These are phyloP conservation scores for Cricetomys ansorgei DNA, from an alignment of 2,113 vertebrate genomes.

Conservation along the genomic window DNA sequence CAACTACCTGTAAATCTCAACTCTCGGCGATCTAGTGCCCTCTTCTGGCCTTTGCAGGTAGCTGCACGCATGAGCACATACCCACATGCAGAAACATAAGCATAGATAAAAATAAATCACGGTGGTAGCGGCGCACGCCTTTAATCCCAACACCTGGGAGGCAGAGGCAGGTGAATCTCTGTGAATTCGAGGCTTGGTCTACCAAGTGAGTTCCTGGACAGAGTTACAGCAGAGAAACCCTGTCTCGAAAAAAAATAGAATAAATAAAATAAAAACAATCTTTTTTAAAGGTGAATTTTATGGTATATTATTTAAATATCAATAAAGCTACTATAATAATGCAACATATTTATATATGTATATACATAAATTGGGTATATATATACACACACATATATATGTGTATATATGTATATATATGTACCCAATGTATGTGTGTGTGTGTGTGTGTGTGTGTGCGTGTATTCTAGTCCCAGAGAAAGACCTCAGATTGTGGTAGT, in stretches of 20 bases:
- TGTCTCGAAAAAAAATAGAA: too few relatives aligned
- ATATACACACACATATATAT: too few relatives aligned
- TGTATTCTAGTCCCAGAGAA: background rate
- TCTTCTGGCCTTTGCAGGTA: background rate
- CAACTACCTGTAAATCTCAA: background rate
- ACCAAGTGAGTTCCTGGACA: too few relatives aligned
- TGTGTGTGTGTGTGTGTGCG: background rate
- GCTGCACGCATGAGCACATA: background rate
- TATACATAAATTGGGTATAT: too few relatives aligned
- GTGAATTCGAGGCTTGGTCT: too few relatives aligned
- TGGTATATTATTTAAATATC: background rate
- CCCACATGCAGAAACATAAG: background rate
- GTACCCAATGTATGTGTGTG: background rate
- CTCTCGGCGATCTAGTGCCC: background rate
- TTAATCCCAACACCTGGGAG: too few relatives aligned
- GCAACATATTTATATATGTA: background rate
- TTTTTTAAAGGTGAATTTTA: background rate
- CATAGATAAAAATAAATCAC: background rate
- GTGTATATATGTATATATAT: too few relatives aligned
- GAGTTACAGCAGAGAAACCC: too few relatives aligned
- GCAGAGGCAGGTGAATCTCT: too few relatives aligned
- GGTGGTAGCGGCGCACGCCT: too few relatives aligned
- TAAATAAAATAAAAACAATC: background rate
- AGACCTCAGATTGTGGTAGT: background rate
- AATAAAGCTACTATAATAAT: background rate